These are phyloP conservation scores for Pseudococcus viburni DNA, from an alignment of 2,888 invertebrate species.

Conservation along the genomic window DNA sequence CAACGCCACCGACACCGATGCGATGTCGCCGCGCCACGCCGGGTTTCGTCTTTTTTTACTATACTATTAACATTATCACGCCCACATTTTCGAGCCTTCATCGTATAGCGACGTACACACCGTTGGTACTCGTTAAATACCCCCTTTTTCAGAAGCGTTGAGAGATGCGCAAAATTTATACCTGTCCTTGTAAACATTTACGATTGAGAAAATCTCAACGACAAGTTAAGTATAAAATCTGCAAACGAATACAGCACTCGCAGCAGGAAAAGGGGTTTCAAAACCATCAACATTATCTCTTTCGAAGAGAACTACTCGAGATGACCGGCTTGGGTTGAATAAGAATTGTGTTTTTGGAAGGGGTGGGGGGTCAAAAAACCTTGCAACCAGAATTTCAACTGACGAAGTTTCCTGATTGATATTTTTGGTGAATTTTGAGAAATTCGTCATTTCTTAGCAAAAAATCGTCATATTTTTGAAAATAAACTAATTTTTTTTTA, in stretches of 20 bases:
- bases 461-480: no score
- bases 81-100: slow-evolving; percentile 36
- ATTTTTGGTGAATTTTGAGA: no score
- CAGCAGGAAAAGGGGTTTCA: neutral
- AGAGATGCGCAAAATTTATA: slow-evolving; percentile 34
- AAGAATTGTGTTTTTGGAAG: no score
- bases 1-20: neutral
- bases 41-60: neutral
- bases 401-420: no score
- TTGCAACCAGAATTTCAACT: no score
- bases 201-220: slow-evolving; percentile 23
- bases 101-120: neutral
- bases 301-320: neutral
- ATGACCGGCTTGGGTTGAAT: no score
- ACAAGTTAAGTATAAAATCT: neutral
- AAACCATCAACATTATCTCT: neutral
- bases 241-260: neutral
- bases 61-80: slow-evolving; percentile 37
- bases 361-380: no score
- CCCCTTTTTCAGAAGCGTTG: neutral
- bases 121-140: slow-evolving; percentile 45
- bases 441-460: no score
- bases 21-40: neutral
- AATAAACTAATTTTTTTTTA: no score
- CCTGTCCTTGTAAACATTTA: slow-evolving; percentile 22